phyloP scores from a whole-genome alignment of 2,888 invertebrate genomes.

The Embidobia sp. region DNA sequence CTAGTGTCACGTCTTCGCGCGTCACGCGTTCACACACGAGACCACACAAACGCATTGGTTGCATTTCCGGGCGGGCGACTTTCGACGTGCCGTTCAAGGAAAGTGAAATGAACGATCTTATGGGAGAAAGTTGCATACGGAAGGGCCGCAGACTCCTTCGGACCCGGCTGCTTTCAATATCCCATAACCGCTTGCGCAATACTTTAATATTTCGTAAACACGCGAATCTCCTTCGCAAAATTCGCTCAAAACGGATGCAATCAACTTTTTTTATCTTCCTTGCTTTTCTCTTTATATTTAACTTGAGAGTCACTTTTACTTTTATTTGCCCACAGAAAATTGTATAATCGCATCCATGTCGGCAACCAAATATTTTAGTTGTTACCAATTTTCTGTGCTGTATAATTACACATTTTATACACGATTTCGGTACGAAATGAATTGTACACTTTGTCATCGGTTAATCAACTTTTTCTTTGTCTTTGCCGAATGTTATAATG shows the following conservation, averaged over 20 bases:
- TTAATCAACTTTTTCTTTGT: too few relatives aligned
- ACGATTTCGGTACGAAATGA: too few relatives aligned
- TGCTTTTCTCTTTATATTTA: neutral
- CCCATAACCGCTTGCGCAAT: conserved; percentile 63
- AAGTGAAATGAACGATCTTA: conserved; percentile 74
- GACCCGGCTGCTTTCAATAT: conserved; percentile 54
- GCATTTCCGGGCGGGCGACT: conserved; percentile 60
- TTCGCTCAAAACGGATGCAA: conserved; percentile 29
- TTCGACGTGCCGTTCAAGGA: conserved; percentile 68
- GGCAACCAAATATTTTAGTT: neutral
- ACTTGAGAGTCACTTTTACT: conserved; percentile 22
- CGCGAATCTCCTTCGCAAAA: conserved; percentile 31
- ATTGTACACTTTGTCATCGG: too few relatives aligned
- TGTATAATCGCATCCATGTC: conserved; percentile 5
- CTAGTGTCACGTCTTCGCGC: conserved; percentile 22
- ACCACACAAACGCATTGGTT: conserved; percentile 2
- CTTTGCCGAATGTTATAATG: too few relatives aligned
- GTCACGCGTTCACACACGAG: conserved; percentile 13
- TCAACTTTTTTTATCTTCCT: neutral
- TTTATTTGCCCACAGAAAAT: conserved; percentile 16
- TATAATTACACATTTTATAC: too few relatives aligned
- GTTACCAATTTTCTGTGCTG: too few relatives aligned
- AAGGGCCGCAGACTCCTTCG: conserved; percentile 65
- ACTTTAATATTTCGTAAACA: conserved; percentile 50
- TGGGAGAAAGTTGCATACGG: conserved; percentile 78